Percentiles rank a stretch among this genome's conserved stretches.
Conservation (phyloP, 2,113 vertebrate species). For the Brachyhypopomus occidentalis region DNA sequence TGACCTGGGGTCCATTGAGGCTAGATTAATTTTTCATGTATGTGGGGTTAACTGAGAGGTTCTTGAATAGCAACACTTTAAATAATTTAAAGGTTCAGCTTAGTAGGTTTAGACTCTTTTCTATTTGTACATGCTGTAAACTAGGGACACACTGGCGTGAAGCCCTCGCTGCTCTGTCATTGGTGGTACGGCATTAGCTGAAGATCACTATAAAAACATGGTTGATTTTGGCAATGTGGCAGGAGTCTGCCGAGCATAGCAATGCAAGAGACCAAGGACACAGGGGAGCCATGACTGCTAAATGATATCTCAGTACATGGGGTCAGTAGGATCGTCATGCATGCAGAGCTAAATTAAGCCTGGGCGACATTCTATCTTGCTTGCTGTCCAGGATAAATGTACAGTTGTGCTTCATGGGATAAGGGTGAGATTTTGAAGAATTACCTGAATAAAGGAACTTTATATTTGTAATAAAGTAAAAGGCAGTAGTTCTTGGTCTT, state of each 20-base stretch:
- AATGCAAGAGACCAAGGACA: background rate
- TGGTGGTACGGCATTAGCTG: background rate
- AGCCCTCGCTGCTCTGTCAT: background rate
- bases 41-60: background rate
- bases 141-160: background rate
- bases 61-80: background rate
- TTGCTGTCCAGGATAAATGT: background rate
- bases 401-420: background rate
- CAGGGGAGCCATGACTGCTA: background rate
- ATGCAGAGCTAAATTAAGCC: conserved; percentile 40
- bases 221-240: background rate
- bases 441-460: background rate
- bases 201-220: background rate
- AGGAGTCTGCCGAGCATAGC: background rate
- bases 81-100: background rate
- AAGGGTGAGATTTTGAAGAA: background rate
- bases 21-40: conserved; percentile 5
- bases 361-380: conserved; percentile 20
- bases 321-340: background rate
- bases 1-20: too few species aligned
- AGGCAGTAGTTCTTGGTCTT: too few species aligned
- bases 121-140: background rate
- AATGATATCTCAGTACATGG: background rate
- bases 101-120: background rate
- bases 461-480: too few species aligned